Conservation (phyloP, 2,113 vertebrate genomes). For the Muscicapa adusta region DNA sequence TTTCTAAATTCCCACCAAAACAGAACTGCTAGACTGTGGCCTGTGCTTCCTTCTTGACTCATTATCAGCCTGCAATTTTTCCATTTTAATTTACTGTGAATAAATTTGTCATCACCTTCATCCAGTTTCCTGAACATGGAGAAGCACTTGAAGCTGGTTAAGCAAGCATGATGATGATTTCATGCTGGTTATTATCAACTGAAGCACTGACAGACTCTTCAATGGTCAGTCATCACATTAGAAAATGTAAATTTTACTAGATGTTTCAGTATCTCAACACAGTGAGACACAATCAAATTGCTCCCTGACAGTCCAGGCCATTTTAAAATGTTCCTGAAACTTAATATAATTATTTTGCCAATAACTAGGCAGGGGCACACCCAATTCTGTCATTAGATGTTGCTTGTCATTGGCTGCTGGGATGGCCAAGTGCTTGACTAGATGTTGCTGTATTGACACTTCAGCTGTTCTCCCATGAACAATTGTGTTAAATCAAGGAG, state of each 20-base stretch:
- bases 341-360: slow-evolving; percentile 5
- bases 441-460: neutral
- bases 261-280: neutral
- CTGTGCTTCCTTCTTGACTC: neutral
- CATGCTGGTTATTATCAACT: neutral
- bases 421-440: neutral
- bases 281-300: neutral
- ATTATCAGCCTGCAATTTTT: neutral
- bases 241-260: slow-evolving; percentile 3
- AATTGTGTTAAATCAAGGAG: neutral
- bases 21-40: neutral
- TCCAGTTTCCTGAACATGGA: neutral
- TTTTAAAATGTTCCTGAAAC: neutral
- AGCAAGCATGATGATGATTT: neutral
- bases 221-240: slow-evolving; percentile 20
- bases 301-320: neutral
- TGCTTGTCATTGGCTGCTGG: neutral
- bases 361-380: neutral
- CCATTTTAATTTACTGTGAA: neutral
- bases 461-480: neutral
- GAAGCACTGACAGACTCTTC: neutral
- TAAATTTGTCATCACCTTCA: slow-evolving; percentile 16
- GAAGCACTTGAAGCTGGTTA: slow-evolving; percentile 10
- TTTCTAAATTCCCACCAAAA: neutral
- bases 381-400: neutral